phyloP scores from a whole-genome alignment of 2,888 invertebrate genomes.

The Scaptomyza flava region DNA sequence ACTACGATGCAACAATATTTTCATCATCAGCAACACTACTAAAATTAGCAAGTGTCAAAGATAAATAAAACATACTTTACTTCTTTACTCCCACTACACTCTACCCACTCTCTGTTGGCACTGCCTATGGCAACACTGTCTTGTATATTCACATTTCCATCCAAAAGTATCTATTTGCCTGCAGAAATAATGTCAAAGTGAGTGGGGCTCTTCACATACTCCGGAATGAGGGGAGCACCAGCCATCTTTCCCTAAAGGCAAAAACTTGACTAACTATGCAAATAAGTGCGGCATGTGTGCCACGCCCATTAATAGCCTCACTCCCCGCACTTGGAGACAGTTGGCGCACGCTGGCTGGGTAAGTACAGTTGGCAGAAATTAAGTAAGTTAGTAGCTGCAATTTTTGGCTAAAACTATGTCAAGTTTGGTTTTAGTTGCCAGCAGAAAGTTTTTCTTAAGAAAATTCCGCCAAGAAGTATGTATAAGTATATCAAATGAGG shows the following conservation, averaged over 20 bases:
- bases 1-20: conserved; percentile 56
- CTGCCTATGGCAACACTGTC: conserved; percentile 3
- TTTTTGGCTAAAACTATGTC: conserved; percentile 78
- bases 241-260: conserved; percentile 21
- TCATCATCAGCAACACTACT: conserved; percentile 61
- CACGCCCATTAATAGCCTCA: conserved; percentile 24
- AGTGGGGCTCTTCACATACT: conserved; percentile 69
- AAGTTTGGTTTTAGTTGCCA: conserved; percentile 79
- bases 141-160: conserved; percentile 11
- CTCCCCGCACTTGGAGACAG: conserved; percentile 34
- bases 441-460: conserved; percentile 76
- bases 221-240: background rate
- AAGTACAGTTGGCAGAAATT: conserved; percentile 78
- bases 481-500: conserved; percentile 71
- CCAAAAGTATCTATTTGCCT: conserved; percentile 68
- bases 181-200: conserved; percentile 71
- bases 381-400: conserved; percentile 80
- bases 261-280: conserved; percentile 77
- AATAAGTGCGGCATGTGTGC: conserved; percentile 69
- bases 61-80: conserved; percentile 58
- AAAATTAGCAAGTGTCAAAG: conserved; percentile 79
- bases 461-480: conserved; percentile 59
- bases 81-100: background rate
- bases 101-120: background rate
- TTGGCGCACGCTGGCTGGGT: conserved; percentile 57